phyloP scores from a whole-genome alignment of 2,113 vertebrate genomes.

The Phyllostomus discolor region DNA sequence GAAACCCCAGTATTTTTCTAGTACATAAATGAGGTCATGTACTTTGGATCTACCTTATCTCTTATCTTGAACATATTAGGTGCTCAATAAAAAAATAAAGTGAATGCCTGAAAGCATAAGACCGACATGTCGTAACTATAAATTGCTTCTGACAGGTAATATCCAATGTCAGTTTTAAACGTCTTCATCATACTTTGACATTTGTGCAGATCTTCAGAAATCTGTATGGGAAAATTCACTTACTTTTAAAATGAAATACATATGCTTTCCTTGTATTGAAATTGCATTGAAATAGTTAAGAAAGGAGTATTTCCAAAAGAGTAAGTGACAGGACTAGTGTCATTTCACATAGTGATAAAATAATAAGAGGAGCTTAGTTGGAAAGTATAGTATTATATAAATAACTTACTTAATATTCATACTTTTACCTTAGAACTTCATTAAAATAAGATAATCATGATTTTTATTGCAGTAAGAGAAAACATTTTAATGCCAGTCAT shows the following conservation, averaged over 20 bases:
- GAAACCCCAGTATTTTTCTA: neutral
- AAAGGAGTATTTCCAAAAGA: slow-evolving; percentile 7
- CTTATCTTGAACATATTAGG: neutral
- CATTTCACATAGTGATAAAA: neutral
- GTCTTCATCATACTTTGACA: neutral
- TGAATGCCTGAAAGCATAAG: slow-evolving; percentile 1
- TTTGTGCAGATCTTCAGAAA: slow-evolving; percentile 4
- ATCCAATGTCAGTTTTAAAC: slow-evolving; percentile 10
- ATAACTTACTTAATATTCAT: slow-evolving; percentile 1
- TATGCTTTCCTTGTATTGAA: neutral
- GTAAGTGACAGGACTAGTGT: neutral
- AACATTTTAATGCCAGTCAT: neutral
- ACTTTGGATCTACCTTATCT: neutral
- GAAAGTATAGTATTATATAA: neutral
- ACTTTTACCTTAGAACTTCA: neutral
- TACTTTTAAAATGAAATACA: slow-evolving; percentile 18
- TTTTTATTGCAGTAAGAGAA: slow-evolving; percentile 26
- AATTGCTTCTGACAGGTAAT: neutral
- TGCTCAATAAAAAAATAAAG: neutral
- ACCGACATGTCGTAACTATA: neutral
- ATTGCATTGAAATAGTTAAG: slow-evolving; percentile 31
- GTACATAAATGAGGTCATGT: neutral
- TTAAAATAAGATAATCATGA: neutral
- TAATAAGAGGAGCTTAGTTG: neutral
- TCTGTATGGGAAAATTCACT: neutral